Percentiles rank a stretch among this genome's conserved stretches.
These are phyloP conservation scores for Lasioglossum pauxillum DNA, from an alignment of 2,888 invertebrate genomes.

Conservation along the genomic window DNA sequence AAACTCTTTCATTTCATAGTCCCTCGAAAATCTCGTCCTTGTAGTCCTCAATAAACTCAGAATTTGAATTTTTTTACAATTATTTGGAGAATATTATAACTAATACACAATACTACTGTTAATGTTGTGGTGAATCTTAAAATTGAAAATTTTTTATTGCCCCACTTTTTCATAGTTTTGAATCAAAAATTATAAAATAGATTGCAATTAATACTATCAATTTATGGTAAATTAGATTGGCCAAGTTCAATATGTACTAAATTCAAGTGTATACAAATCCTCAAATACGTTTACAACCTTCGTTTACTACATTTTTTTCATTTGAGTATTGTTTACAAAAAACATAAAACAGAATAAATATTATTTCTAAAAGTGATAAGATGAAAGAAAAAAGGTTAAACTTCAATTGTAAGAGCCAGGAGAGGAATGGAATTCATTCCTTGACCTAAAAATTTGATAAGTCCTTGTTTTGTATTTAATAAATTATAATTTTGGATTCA, in stretches of 20 bases:
- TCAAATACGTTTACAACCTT: neutral
- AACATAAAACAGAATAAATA: neutral
- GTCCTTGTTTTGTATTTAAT: neutral
- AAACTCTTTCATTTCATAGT: neutral
- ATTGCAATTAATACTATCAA: neutral
- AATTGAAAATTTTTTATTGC: neutral
- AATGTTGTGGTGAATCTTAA: neutral
- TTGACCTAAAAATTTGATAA: neutral
- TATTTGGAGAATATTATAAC: neutral
- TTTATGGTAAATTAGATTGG: neutral
- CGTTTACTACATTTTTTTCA: neutral
- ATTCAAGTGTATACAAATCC: neutral
- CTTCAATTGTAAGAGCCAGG: neutral
- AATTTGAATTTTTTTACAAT: neutral
- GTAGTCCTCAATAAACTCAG: neutral
- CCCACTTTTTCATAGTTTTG: neutral
- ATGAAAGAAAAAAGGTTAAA: neutral
- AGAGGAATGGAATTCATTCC: neutral
- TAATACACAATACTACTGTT: neutral
- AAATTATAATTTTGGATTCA: neutral
- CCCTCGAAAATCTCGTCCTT: slow-evolving; percentile 14
- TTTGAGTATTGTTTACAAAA: neutral
- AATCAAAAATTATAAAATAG: neutral
- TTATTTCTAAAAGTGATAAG: too few relatives aligned
- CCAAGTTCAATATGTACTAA: too few relatives aligned